A percentile compares a stretch with the other conserved stretches of the same genome.
Conservation (phyloP, 2,888 invertebrate genomes). For the Apotomis betuletana region DNA sequence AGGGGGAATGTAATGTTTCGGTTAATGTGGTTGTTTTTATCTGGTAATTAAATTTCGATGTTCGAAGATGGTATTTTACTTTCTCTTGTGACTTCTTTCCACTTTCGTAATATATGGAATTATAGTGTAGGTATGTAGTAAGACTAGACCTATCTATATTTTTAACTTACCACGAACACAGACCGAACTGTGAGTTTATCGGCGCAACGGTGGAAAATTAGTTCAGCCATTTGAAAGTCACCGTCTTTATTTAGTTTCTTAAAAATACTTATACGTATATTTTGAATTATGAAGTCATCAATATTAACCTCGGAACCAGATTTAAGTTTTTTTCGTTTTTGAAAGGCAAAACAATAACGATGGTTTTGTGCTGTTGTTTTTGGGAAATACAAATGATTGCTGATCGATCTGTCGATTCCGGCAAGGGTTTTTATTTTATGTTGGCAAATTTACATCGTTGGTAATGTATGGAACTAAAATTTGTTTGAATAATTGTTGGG, state of each 20-base stretch:
- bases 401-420: slow-evolving; percentile 27
- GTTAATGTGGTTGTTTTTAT: slow-evolving; percentile 4
- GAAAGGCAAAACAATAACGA: slow-evolving; percentile 7
- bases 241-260: too few species aligned
- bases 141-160: too few species aligned
- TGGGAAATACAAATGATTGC: slow-evolving; percentile 20
- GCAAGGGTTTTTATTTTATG: slow-evolving; percentile 22
- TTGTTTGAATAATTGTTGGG: neutral
- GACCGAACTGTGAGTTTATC: too few species aligned
- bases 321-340: neutral
- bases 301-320: neutral
- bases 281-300: slow-evolving; percentile 8
- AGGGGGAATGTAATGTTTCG: slow-evolving; percentile 7
- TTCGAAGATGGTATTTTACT: too few species aligned
- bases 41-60: too few species aligned
- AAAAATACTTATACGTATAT: too few species aligned
- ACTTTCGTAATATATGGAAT: too few species aligned
- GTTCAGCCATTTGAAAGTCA: too few species aligned
- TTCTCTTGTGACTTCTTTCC: too few species aligned
- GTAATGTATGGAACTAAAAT: neutral
- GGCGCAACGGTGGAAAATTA: too few species aligned
- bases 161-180: too few species aligned
- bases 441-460: slow-evolving; percentile 3
- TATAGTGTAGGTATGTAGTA: too few species aligned
- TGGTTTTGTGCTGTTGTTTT: slow-evolving; percentile 12